Base-by-base conservation (phyloP, 2,113 vertebrate species). In the Ornithorhynchus anatinus region DNA sequence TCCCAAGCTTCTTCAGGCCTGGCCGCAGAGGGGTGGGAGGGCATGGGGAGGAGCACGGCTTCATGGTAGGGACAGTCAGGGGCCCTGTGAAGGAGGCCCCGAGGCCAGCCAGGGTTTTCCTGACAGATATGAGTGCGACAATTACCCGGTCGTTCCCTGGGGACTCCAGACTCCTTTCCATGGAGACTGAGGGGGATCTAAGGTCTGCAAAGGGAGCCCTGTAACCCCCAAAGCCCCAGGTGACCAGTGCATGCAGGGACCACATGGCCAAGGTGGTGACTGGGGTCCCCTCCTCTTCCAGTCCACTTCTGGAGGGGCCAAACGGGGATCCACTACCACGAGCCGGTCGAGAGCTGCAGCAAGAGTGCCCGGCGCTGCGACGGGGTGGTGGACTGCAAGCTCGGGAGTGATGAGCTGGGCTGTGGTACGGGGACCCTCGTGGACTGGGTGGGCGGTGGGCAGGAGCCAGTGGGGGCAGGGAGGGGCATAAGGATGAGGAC, bases 291-390 rank as follows among this genome's bases (percentile, higher is more conserved):
- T 74, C 63, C 10, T 3, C 50, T 68, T 69, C 8, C 71, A 94
- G 93, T 94, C 64, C 79, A 86, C 81, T 91, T 94, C 88, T 94
- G 93, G 93, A 13, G 79, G 13, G 90, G 88, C 0, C 83, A 89
- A 79, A 89, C 89, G 0, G 80, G 81, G 38, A 89, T 94, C 3
- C 69, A 90, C 51, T 91, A 94, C 84, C 93, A 91, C 48, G 92
- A 94, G 5, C 91, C 92, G 0, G 56, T 52, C 0, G 93, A 94
- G 86, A 92, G 66, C 76, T 94, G 93, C 78, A 80, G 59, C 14
- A 56, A 16, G 17, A 35, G 59, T 0, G 22, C 91, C 0, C 80
- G 88, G 66, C 91, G 84, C 74, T 94, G 93, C 6, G 44, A 93
- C 0, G 93, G 93, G 4, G 0, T 92, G 4, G 65, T 71, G 0